Evolutionary conservation across 2,888 invertebrate species (phyloP), one percentile per base, ranked within the genome.

Genomic region (Globia sparganii): DNA sequence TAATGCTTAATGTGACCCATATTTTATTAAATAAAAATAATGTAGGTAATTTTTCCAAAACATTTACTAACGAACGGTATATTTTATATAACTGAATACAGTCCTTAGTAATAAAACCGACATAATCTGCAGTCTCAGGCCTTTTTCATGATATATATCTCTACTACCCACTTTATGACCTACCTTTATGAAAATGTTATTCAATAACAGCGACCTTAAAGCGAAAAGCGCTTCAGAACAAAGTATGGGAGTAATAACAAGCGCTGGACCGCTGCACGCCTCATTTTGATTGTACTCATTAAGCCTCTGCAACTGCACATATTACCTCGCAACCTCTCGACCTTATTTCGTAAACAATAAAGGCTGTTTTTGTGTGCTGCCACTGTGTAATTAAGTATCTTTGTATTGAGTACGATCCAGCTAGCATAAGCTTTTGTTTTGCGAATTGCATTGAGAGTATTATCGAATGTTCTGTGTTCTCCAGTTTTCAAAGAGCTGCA

Each of bases 241-340:
- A 86, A 85, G 87, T 87, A 87, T 78, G 81, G 65, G 72, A 88
- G 84, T 86, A 87, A 88, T 88, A 88, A 86, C 87, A 87, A 85
- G 83, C 87, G 90, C 86, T 87, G 86, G 80, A 85, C 77, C 83
- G 84, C 81, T 85, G 87, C 83, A 84, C 75, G 69, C 84, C 84
- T 89, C 91, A 90, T 92, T 92, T 91, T 92, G 91, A 92, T 90
- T 92, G 89, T 88, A 75, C 91, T 91, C 91, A 93, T 93, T 93
- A 92, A 89, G 77, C 83, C 84, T 78, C 86, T 84, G 87, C 83
- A 85, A 81, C 87, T 85, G 87, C 84, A 83, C 84, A 81, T 77
- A 86, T 85, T 88, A 81, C 78, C 77, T 72, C 69, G 74, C 74
- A 84, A 84, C 86, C 86, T 87, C 81, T 86, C 84, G 76, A 88